These are phyloP conservation scores for Calameuta idolon DNA, from an alignment of 2,888 invertebrate genomes.

Conservation along the genomic window DNA sequence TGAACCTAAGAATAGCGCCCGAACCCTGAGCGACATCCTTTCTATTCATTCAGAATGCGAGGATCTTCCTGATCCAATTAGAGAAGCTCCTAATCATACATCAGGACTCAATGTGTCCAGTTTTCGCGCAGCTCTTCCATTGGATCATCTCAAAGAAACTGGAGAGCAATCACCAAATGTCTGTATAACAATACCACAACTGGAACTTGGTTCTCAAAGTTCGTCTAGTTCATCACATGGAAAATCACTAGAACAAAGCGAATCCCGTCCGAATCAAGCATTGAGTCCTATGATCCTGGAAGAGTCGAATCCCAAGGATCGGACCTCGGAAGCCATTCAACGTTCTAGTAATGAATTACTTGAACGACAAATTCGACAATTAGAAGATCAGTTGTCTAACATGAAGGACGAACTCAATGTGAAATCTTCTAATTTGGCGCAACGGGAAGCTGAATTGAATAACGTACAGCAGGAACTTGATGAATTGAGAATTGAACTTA, in stretches of 20 bases:
- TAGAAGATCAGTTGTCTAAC: conserved; percentile 75
- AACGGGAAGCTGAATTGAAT: conserved; percentile 72
- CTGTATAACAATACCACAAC: conserved; percentile 46
- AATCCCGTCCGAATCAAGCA: neutral
- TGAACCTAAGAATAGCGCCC: conserved; percentile 74
- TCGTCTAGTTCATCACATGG: conserved; percentile 24
- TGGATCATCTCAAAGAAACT: conserved; percentile 25
- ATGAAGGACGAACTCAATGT: conserved; percentile 73
- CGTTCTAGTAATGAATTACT: conserved; percentile 7
- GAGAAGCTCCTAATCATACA: conserved; percentile 47
- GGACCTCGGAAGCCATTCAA: conserved; percentile 23
- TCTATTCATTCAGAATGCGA: conserved; percentile 79
- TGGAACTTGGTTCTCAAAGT: conserved; percentile 52
- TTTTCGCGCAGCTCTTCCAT: conserved; percentile 38
- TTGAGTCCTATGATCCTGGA: neutral
- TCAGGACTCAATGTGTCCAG: conserved; percentile 46
- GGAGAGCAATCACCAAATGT: conserved; percentile 36
- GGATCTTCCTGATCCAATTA: conserved; percentile 67
- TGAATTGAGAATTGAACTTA: conserved; percentile 70
- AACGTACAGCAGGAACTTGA: conserved; percentile 70
- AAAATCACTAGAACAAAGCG: neutral
- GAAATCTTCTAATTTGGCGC: conserved; percentile 71
- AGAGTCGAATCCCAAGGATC: neutral
- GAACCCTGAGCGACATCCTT: conserved; percentile 79
- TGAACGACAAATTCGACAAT: conserved; percentile 44